A percentile compares a stretch with the other conserved stretches of the same genome.
Evolutionary conservation across 2,888 invertebrate species (phyloP).

Genomic region (Lypha dubia): DNA sequence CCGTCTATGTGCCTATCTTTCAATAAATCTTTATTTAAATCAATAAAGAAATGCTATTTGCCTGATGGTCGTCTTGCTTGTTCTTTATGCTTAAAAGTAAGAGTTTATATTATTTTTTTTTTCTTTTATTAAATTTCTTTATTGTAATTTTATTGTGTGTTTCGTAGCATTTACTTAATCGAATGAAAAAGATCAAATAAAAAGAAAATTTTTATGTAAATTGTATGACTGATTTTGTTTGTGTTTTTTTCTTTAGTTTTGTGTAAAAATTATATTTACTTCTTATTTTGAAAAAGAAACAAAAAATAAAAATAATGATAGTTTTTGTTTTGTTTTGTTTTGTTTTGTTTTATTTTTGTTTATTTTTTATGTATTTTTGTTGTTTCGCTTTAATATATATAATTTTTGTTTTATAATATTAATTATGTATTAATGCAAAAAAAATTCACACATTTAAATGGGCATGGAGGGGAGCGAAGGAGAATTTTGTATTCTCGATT

Average conservation of each 20-base stretch:
- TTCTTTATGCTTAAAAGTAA: conserved; percentile 77
- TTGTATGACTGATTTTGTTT: conserved; percentile 65
- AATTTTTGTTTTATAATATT: conserved; percentile 79
- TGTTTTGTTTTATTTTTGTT: conserved; percentile 57
- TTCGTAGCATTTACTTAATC: conserved; percentile 69
- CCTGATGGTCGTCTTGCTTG: conserved; percentile 17
- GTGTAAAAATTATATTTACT: conserved; percentile 69
- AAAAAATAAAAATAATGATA: conserved; percentile 32
- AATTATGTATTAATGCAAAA: conserved; percentile 82
- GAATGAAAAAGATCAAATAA: conserved; percentile 55
- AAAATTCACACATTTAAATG: conserved; percentile 77
- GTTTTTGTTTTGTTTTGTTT: conserved; percentile 44
- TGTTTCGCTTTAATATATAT: conserved; percentile 76
- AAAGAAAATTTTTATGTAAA: conserved; percentile 55
- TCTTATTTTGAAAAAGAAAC: conserved; percentile 53
- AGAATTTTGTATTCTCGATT: conserved; percentile 48
- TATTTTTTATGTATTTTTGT: conserved; percentile 73
- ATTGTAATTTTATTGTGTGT: conserved; percentile 71
- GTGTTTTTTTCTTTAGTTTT: conserved; percentile 55
- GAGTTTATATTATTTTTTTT: conserved; percentile 68
- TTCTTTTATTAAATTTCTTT: conserved; percentile 65
- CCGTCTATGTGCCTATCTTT: conserved; percentile 42
- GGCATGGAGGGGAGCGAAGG: conserved; percentile 59
- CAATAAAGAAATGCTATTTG: conserved; percentile 57
- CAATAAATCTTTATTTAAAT: conserved; percentile 71